These are phyloP conservation scores for Phymatocera aterrima DNA, from an alignment of 2,888 invertebrate species.

Conservation along the genomic window DNA sequence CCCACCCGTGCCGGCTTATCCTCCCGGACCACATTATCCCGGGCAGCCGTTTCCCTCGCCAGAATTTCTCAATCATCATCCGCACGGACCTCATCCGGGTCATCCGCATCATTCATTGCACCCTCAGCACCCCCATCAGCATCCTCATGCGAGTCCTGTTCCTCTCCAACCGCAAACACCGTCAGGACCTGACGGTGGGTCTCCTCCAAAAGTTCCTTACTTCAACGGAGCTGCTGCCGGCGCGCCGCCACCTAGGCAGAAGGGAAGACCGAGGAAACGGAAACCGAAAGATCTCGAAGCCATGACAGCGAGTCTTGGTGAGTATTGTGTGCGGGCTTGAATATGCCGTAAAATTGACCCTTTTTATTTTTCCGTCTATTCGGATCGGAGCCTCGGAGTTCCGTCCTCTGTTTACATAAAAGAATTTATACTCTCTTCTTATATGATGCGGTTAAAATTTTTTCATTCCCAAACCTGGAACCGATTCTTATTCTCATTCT, in stretches of 20 bases:
- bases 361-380: slow-evolving; percentile 1
- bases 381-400: not conserved
- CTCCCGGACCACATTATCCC: slow-evolving; percentile 74
- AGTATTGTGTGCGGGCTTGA: slow-evolving; percentile 71
- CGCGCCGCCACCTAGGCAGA: slow-evolving; percentile 84
- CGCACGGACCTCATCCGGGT: slow-evolving; percentile 74
- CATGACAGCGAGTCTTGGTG: slow-evolving; percentile 91
- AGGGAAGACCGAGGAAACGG: slow-evolving; percentile 94
- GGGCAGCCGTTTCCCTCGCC: slow-evolving; percentile 79
- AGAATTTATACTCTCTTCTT: slow-evolving; percentile 21
- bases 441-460: slow-evolving; percentile 12
- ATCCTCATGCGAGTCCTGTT: slow-evolving; percentile 71
- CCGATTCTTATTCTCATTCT: slow-evolving; percentile 24
- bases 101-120: slow-evolving; percentile 68
- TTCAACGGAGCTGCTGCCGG: slow-evolving; percentile 80
- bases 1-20: slow-evolving; percentile 72
- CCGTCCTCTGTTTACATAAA: slow-evolving; percentile 26
- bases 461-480: not conserved
- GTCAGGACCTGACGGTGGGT: slow-evolving; percentile 68
- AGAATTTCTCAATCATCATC: slow-evolving; percentile 71
- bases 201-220: slow-evolving; percentile 73
- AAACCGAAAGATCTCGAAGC: slow-evolving; percentile 93
- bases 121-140: slow-evolving; percentile 76
- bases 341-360: not conserved
- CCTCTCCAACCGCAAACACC: slow-evolving; percentile 77